These are phyloP conservation scores for Sarcophaga subvicina DNA, from an alignment of 2,888 invertebrate genomes.

Conservation along the genomic window DNA sequence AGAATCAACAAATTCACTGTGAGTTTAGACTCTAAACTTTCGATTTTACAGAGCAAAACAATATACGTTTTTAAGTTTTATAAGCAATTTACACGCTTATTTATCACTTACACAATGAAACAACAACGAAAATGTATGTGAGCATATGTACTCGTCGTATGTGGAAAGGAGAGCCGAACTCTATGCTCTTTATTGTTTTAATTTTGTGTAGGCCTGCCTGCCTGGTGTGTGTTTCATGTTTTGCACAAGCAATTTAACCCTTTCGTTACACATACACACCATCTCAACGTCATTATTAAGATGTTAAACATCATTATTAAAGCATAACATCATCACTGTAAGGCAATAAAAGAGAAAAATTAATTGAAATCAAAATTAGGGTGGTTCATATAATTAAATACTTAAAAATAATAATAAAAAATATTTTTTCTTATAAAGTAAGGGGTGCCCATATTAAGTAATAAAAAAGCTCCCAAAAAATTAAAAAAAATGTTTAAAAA, in stretches of 20 bases:
- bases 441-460: too few species aligned
- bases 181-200: slow-evolving; percentile 35
- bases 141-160: background rate
- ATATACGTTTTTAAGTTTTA: slow-evolving; percentile 14
- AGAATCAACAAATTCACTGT: too few species aligned
- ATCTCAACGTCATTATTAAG: background rate
- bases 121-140: slow-evolving; percentile 41
- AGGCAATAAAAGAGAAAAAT: background rate
- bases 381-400: background rate
- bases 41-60: too few species aligned
- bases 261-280: slow-evolving; percentile 66
- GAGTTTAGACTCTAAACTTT: too few species aligned
- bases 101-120: slow-evolving; percentile 20
- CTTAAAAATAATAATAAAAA: too few species aligned
- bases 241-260: slow-evolving; percentile 69
- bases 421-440: too few species aligned
- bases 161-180: background rate
- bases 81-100: slow-evolving; percentile 51
- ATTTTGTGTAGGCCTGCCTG: background rate
- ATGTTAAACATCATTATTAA: background rate
- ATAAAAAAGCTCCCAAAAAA: too few species aligned
- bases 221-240: slow-evolving; percentile 27
- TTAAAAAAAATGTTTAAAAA: too few species aligned
- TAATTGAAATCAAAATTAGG: background rate
- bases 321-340: background rate